Evolutionary conservation across 2,888 invertebrate species (phyloP).

Genomic region (Apamea crenata): DNA sequence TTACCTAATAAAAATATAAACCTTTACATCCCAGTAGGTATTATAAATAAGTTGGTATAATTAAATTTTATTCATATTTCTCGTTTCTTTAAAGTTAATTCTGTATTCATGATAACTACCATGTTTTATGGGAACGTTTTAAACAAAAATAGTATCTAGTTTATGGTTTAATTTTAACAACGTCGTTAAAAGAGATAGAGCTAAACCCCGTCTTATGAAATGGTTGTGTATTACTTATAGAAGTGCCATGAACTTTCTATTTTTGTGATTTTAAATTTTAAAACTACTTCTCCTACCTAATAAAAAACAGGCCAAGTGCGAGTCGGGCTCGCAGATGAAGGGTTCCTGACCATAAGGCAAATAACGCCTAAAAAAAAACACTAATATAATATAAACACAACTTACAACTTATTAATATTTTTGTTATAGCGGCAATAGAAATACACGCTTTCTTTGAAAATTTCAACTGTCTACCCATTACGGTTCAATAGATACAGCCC

Average conservation of each 20-base stretch:
- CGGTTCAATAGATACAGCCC: no score
- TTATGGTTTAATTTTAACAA: constrained; percentile 52
- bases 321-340: no score
- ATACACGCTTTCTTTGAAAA: no score
- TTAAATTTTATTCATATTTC: background rate
- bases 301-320: no score
- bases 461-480: no score
- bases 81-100: constrained; percentile 9
- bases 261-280: background rate
- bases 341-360: no score
- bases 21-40: no score
- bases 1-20: no score
- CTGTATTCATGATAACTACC: constrained; percentile 25
- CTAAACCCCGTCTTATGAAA: constrained; percentile 7
- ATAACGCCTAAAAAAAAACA: no score
- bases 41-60: background rate
- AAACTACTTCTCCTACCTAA: background rate
- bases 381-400: no score
- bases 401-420: no score
- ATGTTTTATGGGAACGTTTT: constrained; percentile 27
- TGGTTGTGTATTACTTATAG: background rate
- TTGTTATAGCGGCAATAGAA: no score
- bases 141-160: constrained; percentile 47
- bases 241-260: background rate
- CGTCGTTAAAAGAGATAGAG: constrained; percentile 37